These are phyloP conservation scores for Rotaria macrura DNA, from an alignment of 2,888 invertebrate species.

Conservation along the genomic window DNA sequence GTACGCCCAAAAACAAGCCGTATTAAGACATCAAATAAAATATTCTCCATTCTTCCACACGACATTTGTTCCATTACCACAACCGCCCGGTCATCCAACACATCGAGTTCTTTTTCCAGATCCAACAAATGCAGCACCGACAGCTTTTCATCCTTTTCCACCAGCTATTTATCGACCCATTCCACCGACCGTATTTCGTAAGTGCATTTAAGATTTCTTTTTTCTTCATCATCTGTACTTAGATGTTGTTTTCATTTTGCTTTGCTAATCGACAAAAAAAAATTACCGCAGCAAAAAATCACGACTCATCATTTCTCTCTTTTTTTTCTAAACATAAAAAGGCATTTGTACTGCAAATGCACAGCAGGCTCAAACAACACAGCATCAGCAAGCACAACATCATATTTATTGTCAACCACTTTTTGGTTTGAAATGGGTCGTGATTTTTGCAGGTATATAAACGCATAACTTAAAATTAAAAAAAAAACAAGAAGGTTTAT, in stretches of 20 bases:
- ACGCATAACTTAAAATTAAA: neutral
- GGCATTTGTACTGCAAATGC: neutral
- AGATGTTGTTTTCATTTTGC: neutral
- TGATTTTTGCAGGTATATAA: conserved; percentile 5
- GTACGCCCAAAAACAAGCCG: neutral
- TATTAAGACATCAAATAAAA: neutral
- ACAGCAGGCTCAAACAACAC: neutral
- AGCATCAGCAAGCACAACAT: neutral
- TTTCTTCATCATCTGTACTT: neutral
- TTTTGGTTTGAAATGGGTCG: conserved; percentile 1
- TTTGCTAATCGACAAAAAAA: too few species aligned
- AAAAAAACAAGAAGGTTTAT: neutral
- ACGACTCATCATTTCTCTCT: neutral
- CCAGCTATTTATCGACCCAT: neutral
- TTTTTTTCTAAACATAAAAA: neutral
- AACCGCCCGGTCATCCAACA: neutral
- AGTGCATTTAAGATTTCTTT: neutral
- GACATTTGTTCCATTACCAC: neutral
- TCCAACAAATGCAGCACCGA: neutral
- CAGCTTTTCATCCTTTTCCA: neutral
- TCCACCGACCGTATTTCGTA: neutral
- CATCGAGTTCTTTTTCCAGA: neutral
- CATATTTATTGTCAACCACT: neutral
- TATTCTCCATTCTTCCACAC: neutral
- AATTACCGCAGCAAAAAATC: neutral